phyloP scores from a whole-genome alignment of 2,888 invertebrate species.

The Ditula angustiorana region DNA sequence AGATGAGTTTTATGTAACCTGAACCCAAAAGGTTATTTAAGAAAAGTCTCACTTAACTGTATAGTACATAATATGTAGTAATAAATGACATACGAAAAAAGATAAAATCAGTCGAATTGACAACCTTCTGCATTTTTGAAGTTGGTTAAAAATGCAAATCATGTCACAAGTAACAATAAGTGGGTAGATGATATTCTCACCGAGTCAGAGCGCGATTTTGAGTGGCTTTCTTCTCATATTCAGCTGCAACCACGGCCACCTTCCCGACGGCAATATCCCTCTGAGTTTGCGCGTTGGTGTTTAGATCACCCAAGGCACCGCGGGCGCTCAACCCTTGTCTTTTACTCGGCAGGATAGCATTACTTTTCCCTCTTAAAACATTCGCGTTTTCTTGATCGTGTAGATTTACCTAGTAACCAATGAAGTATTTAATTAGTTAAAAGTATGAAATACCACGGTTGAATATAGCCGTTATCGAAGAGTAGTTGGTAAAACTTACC shows the following conservation, averaged over 20 bases:
- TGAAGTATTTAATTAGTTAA: not conserved
- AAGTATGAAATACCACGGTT: slow-evolving; percentile 8
- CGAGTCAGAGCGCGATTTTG: slow-evolving; percentile 55
- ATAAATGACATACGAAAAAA: too few species aligned
- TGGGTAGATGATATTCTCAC: slow-evolving; percentile 55
- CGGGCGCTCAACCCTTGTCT: slow-evolving; percentile 65
- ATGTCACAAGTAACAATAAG: slow-evolving; percentile 20
- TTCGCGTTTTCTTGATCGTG: slow-evolving; percentile 76
- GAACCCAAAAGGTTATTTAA: too few species aligned
- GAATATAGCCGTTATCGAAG: not conserved
- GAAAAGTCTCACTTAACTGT: too few species aligned
- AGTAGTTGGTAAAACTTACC: slow-evolving; percentile 54
- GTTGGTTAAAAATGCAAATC: slow-evolving; percentile 25
- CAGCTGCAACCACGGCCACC: slow-evolving; percentile 65
- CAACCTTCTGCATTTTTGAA: too few species aligned
- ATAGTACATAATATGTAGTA: too few species aligned
- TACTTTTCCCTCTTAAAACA: slow-evolving; percentile 63
- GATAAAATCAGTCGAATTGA: too few species aligned
- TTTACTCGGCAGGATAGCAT: slow-evolving; percentile 59
- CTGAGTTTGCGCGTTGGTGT: slow-evolving; percentile 69
- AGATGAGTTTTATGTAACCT: too few species aligned
- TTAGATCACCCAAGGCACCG: slow-evolving; percentile 76
- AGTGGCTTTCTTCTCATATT: slow-evolving; percentile 72
- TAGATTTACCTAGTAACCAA: slow-evolving; percentile 56
- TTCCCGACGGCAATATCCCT: slow-evolving; percentile 65